phyloP scores from a whole-genome alignment of 2,113 vertebrate genomes.

The Phodopus roborovskii region DNA sequence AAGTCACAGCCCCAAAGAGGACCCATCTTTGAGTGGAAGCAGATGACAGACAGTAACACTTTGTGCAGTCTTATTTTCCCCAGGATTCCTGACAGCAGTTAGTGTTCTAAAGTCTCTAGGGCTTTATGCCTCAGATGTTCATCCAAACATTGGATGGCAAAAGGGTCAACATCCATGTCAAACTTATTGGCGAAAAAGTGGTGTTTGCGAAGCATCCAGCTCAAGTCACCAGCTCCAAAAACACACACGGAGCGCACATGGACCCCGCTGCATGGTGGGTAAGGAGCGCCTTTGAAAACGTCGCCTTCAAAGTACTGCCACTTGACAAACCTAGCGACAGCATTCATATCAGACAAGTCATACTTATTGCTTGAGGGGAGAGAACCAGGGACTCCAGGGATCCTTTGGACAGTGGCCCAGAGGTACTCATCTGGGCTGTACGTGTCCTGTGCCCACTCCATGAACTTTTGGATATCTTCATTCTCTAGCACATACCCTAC shows the following conservation, averaged over 20 bases:
- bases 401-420: slow-evolving; percentile 95
- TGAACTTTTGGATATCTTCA: slow-evolving; percentile 84
- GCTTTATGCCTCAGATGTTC: slow-evolving; percentile 91
- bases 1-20: not conserved
- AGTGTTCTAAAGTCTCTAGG: slow-evolving; percentile 81
- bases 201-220: slow-evolving; percentile 89
- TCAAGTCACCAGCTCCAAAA: slow-evolving; percentile 92
- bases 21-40: not conserved
- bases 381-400: slow-evolving; percentile 90
- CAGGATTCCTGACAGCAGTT: not conserved
- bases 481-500: slow-evolving; percentile 87
- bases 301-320: slow-evolving; percentile 92
- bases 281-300: slow-evolving; percentile 85
- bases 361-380: slow-evolving; percentile 88
- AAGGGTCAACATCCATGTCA: slow-evolving; percentile 88
- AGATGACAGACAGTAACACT: too few species aligned
- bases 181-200: slow-evolving; percentile 97
- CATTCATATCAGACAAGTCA: slow-evolving; percentile 90
- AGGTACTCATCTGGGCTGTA: slow-evolving; percentile 94
- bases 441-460: slow-evolving; percentile 93
- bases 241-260: slow-evolving; percentile 91
- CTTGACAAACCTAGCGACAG: slow-evolving; percentile 91
- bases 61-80: not conserved
- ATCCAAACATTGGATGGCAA: slow-evolving; percentile 92
- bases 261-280: slow-evolving; percentile 89